phyloP scores from a whole-genome alignment of 2,888 invertebrate genomes.

The Tenthredo scrophulariae region DNA sequence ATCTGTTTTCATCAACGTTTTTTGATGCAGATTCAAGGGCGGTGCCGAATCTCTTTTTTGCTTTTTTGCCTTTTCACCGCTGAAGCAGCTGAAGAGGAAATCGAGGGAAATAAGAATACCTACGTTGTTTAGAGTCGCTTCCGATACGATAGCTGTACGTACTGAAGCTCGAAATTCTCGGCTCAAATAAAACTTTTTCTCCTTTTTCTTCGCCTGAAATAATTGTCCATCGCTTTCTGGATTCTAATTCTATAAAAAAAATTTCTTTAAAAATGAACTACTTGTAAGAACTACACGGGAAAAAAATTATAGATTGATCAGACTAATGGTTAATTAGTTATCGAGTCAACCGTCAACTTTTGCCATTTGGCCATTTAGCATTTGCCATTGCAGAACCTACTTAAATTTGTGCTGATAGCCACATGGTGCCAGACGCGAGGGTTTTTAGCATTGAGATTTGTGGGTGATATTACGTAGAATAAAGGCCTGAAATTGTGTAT shows the following conservation, averaged over 20 bases:
- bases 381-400: too few relatives aligned
- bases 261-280: too few relatives aligned
- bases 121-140: neutral
- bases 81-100: neutral
- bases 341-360: too few relatives aligned
- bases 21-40: neutral
- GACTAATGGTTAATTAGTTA: too few relatives aligned
- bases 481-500: too few relatives aligned
- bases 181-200: neutral
- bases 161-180: neutral
- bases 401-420: too few relatives aligned
- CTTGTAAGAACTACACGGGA: too few relatives aligned
- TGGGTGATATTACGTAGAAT: too few relatives aligned
- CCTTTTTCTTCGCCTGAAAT: neutral
- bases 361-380: too few relatives aligned
- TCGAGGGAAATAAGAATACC: neutral
- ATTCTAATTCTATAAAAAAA: neutral
- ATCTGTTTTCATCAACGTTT: slow-evolving; percentile 20
- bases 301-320: too few relatives aligned
- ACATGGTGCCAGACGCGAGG: too few relatives aligned
- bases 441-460: too few relatives aligned
- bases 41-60: neutral
- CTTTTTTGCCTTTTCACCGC: neutral
- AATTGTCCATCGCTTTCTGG: neutral
- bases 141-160: neutral